Conservation (phyloP, 2,888 invertebrate species). For the Caenorhabditis doughertyi region DNA sequence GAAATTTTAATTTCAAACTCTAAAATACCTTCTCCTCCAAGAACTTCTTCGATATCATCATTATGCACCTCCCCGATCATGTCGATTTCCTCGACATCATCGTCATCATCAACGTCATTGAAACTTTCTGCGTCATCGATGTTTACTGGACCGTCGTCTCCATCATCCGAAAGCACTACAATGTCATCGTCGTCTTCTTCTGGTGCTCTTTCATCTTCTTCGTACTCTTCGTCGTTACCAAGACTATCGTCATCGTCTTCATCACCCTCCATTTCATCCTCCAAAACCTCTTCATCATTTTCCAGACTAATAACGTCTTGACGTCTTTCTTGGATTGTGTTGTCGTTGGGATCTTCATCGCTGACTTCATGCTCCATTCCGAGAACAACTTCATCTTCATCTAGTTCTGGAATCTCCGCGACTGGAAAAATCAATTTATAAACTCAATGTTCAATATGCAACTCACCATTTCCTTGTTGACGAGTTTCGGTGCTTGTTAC, state of each 20-base stretch:
- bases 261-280: slow-evolving; percentile 55
- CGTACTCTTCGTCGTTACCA: slow-evolving; percentile 52
- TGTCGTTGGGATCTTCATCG: slow-evolving; percentile 66
- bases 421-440: slow-evolving; percentile 23
- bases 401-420: slow-evolving; percentile 63
- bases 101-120: slow-evolving; percentile 57
- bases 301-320: slow-evolving; percentile 48
- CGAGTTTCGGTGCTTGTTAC: slow-evolving; percentile 69
- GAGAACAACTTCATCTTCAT: slow-evolving; percentile 57
- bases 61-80: slow-evolving; percentile 46
- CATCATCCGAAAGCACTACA: slow-evolving; percentile 48
- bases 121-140: slow-evolving; percentile 53
- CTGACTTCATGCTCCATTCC: slow-evolving; percentile 62
- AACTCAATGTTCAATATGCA: neutral
- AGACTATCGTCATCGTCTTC: slow-evolving; percentile 57
- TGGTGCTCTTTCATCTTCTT: slow-evolving; percentile 10
- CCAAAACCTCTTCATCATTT: slow-evolving; percentile 63
- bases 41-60: slow-evolving; percentile 55
- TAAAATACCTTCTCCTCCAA: slow-evolving; percentile 60
- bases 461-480: slow-evolving; percentile 31
- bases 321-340: slow-evolving; percentile 13
- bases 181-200: slow-evolving; percentile 52
- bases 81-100: slow-evolving; percentile 52
- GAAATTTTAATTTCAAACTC: neutral
- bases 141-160: slow-evolving; percentile 44